phyloP scores from a whole-genome alignment of 2,113 vertebrate genomes.

The zebrafish (Danio rerio) region DNA sequence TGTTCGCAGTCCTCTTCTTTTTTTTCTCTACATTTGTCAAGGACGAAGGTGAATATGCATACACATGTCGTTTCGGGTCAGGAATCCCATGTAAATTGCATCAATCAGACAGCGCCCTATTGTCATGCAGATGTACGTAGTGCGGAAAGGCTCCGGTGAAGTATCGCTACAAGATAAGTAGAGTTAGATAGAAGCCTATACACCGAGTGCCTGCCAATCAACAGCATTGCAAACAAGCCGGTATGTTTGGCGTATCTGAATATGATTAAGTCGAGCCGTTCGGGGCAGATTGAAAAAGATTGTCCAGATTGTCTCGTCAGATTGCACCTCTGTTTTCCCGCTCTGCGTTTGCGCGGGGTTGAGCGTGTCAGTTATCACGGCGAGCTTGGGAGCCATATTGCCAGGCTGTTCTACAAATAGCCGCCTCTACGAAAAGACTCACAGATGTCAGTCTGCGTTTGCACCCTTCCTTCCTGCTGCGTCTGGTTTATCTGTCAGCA shows the following conservation, averaged over 20 bases:
- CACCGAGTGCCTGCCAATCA: constrained; percentile 27
- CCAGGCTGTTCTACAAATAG: constrained; percentile 40
- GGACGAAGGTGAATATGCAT: constrained; percentile 59
- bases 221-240: neutral
- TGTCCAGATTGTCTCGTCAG: constrained; percentile 41
- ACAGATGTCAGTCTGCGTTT: constrained; percentile 58
- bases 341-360: neutral
- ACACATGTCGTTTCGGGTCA: constrained; percentile 34
- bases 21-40: constrained; percentile 49
- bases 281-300: constrained; percentile 19
- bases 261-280: constrained; percentile 1
- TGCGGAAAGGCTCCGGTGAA: constrained; percentile 43
- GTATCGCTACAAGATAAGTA: constrained; percentile 54
- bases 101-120: constrained; percentile 56
- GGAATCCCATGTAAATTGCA: constrained; percentile 58
- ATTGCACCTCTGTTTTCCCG: constrained; percentile 27
- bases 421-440: constrained; percentile 34
- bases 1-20: constrained; percentile 29
- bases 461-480: constrained; percentile 46
- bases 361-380: constrained; percentile 32
- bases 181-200: constrained; percentile 40
- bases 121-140: constrained; percentile 57
- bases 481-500: constrained; percentile 55
- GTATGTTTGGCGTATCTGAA: constrained; percentile 23
- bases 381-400: constrained; percentile 28